A percentile compares a stretch with the other conserved stretches of the same genome.
Evolutionary conservation across 1,140 invertebrate species (phyloP).

Genomic region (Tetramorium simillimum): DNA sequence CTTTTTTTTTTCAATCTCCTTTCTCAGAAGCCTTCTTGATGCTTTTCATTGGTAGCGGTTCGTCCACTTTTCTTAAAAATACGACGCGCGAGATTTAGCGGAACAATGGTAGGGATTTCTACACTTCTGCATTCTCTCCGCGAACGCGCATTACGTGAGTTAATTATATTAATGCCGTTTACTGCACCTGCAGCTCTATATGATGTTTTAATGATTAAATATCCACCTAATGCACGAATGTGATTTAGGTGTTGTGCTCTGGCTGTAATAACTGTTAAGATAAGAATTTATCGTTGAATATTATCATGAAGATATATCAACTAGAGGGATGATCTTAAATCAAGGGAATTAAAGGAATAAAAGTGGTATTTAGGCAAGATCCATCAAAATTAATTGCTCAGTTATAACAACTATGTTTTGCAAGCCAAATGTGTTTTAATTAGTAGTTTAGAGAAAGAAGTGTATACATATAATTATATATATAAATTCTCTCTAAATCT

Average conservation of each 20-base stretch:
- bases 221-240: slow-evolving; percentile 9
- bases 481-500: not conserved
- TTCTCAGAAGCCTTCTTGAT: not conserved
- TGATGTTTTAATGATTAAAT: slow-evolving; percentile 49
- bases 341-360: slow-evolving; percentile 25
- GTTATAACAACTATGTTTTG: not conserved
- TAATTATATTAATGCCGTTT: slow-evolving; percentile 29
- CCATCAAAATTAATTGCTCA: not conserved
- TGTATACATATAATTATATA: too few relatives aligned
- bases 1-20: not conserved
- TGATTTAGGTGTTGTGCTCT: slow-evolving; percentile 11
- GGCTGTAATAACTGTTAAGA: slow-evolving; percentile 35
- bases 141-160: not conserved
- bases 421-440: not conserved
- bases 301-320: slow-evolving; percentile 52
- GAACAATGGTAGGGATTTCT: not conserved
- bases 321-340: slow-evolving; percentile 51
- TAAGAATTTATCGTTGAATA: slow-evolving; percentile 56
- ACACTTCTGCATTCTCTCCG: not conserved
- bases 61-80: not conserved
- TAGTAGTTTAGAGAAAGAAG: not conserved
- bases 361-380: not conserved
- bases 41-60: not conserved
- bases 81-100: not conserved
- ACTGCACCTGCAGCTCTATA: slow-evolving; percentile 36